Evolutionary conservation across 2,888 invertebrate species (phyloP).

Genomic region (Biston betularia): DNA sequence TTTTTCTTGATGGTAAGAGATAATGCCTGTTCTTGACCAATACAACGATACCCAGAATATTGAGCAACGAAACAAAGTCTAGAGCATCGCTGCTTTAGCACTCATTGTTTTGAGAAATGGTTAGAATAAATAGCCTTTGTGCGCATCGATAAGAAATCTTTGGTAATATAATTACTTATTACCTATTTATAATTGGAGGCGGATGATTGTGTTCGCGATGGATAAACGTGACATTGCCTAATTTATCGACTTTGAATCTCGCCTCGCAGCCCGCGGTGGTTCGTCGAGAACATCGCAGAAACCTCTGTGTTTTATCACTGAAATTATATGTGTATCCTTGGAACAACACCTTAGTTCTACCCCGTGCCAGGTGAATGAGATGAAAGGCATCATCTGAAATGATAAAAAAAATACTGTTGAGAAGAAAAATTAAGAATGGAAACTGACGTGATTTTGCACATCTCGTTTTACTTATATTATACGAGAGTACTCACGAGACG

Average conservation of each 20-base stretch:
- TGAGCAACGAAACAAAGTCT: too few relatives aligned
- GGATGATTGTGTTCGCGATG: conserved; percentile 25
- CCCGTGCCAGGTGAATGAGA: conserved; percentile 26
- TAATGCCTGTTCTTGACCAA: too few relatives aligned
- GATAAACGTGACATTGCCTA: conserved; percentile 29
- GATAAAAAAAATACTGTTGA: not conserved
- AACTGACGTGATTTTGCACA: not conserved
- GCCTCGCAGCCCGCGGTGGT: conserved; percentile 41
- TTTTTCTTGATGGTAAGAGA: too few relatives aligned
- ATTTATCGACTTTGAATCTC: conserved; percentile 43
- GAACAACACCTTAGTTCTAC: conserved; percentile 41
- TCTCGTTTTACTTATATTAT: too few relatives aligned
- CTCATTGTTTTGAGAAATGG: too few relatives aligned
- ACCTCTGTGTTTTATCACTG: conserved; percentile 29
- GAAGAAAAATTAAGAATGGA: too few relatives aligned
- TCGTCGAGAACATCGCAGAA: conserved; percentile 42
- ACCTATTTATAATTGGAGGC: conserved; percentile 29
- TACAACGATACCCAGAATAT: too few relatives aligned
- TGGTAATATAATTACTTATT: too few relatives aligned
- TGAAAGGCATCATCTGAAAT: conserved; percentile 20
- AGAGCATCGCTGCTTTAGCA: too few relatives aligned
- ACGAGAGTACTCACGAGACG: too few relatives aligned
- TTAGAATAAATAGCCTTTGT: too few relatives aligned
- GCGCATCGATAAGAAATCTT: too few relatives aligned
- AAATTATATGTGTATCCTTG: conserved; percentile 38